Percentiles rank a stretch among this genome's conserved stretches.
phyloP scores from a whole-genome alignment of 1,140 invertebrate genomes.

The Oscheius sp. region DNA sequence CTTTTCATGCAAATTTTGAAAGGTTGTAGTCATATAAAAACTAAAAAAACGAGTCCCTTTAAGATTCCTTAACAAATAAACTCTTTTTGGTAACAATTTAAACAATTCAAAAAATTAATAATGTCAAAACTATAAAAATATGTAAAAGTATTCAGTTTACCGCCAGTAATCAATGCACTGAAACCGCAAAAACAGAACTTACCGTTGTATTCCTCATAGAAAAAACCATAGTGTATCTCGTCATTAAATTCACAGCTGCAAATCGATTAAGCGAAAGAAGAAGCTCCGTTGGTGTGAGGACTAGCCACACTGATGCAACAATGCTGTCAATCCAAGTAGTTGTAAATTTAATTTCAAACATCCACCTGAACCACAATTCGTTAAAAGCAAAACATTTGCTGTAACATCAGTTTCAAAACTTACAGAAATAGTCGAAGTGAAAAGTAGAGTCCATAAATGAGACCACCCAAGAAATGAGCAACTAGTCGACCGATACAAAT shows the following conservation, averaged over 20 bases:
- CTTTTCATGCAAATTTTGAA: too few species aligned
- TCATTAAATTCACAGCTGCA: not conserved
- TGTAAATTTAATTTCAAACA: too few species aligned
- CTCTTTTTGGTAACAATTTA: too few species aligned
- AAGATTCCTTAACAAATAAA: too few species aligned
- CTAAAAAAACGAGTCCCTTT: too few species aligned
- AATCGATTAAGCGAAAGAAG: not conserved
- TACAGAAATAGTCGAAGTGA: not conserved
- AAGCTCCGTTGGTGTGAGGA: not conserved
- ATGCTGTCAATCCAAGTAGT: not conserved
- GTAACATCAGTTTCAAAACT: not conserved
- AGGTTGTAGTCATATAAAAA: too few species aligned
- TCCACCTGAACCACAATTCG: too few species aligned
- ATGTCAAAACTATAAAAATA: too few species aligned
- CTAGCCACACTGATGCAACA: not conserved
- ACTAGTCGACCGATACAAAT: not conserved
- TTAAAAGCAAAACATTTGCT: too few species aligned
- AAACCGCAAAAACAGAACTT: not conserved
- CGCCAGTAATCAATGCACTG: too few species aligned
- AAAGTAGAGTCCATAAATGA: not conserved
- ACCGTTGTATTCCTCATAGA: not conserved
- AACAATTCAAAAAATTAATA: too few species aligned
- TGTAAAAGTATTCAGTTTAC: too few species aligned
- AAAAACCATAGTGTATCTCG: not conserved
- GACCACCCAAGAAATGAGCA: not conserved